Evolutionary conservation across 2,797 vertebrate species (phyloP), one percentile per base, ranked within the genome.

Genomic region (Etheostoma nigrum): DNA sequence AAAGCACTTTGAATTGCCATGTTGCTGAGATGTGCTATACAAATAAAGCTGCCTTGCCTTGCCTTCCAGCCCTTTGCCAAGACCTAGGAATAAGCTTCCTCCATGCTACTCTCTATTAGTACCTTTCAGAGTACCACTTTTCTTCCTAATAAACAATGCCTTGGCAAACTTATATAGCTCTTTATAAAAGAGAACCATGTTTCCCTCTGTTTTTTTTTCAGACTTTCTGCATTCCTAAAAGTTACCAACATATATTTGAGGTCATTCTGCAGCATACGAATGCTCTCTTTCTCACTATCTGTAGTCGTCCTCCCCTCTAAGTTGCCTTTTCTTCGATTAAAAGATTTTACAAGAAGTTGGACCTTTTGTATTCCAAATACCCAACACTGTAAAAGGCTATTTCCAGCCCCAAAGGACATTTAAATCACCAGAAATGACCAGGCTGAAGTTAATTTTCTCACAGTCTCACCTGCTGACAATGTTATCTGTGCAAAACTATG

Each of bases 401-500:
- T 55, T 68, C 42, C 49, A 63, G n/a, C 40, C 42, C 48, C 49
- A 49, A 48, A 25, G 27, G 49, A 27, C 58, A 62, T 69, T 62
- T 48, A 49, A 69, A 30, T 33, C 23, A 8, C 12, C 16, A 71
- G 47, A 19, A 52, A 58, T 36, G 47, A 44, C 52, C 6, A 9
- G 33, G 69, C 21, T n/a, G 13, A 30, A 53, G 47, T 53, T 36
- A 25, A 66, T 64, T 63, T 71, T 52, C 53, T 16, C 25, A 45
- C 53, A 19, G 67, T 59, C 49, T 54, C 30, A 67, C 40, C 1
- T 16, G 49, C 65, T 69, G 52, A 69, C 62, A 55, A 23, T 55
- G 63, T 54, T 62, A 72, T 67, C 57, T 67, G 30, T 63, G 19
- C 63, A 67, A 44, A 77, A 65, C 53, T 51, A 51, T 33, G 48